Evolutionary conservation across 2,797 vertebrate species (phyloP).

Genomic region (Coregonus sp.): DNA sequence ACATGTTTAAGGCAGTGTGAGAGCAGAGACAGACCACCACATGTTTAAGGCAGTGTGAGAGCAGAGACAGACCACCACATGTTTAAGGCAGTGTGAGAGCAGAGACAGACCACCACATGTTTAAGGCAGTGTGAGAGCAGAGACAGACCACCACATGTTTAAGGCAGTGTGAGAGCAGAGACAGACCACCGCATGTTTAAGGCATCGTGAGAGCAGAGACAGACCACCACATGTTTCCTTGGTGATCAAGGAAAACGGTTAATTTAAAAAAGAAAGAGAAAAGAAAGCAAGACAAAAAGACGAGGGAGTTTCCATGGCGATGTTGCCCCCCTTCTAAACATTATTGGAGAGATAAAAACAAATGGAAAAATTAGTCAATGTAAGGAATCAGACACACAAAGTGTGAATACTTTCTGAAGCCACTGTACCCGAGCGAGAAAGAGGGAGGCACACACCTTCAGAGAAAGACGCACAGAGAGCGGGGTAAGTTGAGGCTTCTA

Average conservation of each 20-base stretch:
- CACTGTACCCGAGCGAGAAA: too few species aligned
- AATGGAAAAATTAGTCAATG: too few species aligned
- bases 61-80: slow-evolving; percentile 39
- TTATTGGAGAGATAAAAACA: too few species aligned
- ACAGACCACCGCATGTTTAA: slow-evolving; percentile 48
- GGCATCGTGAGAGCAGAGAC: not conserved
- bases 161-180: slow-evolving; percentile 4
- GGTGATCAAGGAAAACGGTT: slow-evolving; percentile 52
- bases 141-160: slow-evolving; percentile 49
- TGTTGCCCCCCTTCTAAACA: too few species aligned
- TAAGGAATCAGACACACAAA: too few species aligned
- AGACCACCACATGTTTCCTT: slow-evolving; percentile 58
- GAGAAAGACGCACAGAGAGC: too few species aligned
- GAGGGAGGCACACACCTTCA: too few species aligned
- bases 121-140: slow-evolving; percentile 24
- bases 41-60: slow-evolving; percentile 32
- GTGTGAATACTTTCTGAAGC: too few species aligned
- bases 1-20: slow-evolving; percentile 36
- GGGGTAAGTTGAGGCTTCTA: too few species aligned
- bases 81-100: slow-evolving; percentile 29
- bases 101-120: slow-evolving; percentile 46
- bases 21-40: slow-evolving; percentile 36
- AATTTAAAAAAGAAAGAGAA: slow-evolving; percentile 33
- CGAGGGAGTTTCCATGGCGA: not conserved
- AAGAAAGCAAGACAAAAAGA: slow-evolving; percentile 19